Conservation (phyloP, 92 coral and sea anemone genomes). For the Diadumene lineata region DNA sequence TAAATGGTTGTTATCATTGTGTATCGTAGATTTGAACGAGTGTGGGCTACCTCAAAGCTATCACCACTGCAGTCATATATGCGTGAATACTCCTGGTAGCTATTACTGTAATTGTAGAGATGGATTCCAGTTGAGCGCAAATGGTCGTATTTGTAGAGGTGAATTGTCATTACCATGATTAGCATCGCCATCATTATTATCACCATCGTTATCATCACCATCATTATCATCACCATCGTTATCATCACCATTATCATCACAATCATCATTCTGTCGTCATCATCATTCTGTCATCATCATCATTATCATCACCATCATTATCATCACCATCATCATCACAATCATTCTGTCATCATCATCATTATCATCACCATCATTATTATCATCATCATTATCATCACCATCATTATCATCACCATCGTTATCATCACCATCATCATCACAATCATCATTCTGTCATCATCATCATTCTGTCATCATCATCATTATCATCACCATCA, state of each 20-base stretch:
- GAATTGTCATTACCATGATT: background rate
- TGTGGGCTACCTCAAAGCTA: constrained; percentile 61
- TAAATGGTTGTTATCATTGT: background rate
- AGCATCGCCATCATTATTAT: background rate
- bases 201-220: background rate
- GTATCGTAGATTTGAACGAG: constrained; percentile 73
- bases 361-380: background rate
- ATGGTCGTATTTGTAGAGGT: constrained; percentile 91
- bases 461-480: background rate
- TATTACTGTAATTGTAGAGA: constrained; percentile 80
- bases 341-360: too few relatives aligned
- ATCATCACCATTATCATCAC: background rate
- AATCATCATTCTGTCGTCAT: background rate
- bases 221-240: background rate
- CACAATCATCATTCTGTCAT: background rate
- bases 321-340: background rate
- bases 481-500: background rate
- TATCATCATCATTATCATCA: background rate
- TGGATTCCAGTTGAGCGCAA: constrained; percentile 89
- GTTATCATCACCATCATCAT: background rate
- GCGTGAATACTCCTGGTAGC: constrained; percentile 92
- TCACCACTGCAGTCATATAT: constrained; percentile 87
- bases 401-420: background rate
- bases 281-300: background rate
- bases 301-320: background rate